Percentiles rank a stretch among this genome's conserved stretches.
Evolutionary conservation across 2,797 vertebrate species (phyloP).

Genomic region (Sebastes steindachneri): DNA sequence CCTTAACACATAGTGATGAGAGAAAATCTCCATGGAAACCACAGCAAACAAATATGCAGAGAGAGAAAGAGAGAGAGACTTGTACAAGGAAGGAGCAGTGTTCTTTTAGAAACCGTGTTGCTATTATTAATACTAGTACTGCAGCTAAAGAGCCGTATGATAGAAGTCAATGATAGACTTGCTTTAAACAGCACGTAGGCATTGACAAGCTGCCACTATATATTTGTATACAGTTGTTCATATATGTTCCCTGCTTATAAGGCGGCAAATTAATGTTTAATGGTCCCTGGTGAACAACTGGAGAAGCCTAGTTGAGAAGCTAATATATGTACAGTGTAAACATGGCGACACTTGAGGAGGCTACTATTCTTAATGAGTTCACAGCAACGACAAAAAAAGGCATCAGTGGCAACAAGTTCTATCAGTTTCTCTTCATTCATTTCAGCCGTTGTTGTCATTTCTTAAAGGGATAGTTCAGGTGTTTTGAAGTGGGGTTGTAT

Average conservation of each 20-base stretch:
- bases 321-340: background rate
- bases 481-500: no score
- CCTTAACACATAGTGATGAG: slow-evolving; percentile 29
- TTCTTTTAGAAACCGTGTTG: background rate
- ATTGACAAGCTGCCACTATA: background rate
- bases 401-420: background rate
- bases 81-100: background rate
- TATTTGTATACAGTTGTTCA: background rate
- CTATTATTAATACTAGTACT: background rate
- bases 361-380: background rate
- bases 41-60: slow-evolving; percentile 50
- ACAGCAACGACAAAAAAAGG: background rate
- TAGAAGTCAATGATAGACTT: background rate
- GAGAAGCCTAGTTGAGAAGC: background rate
- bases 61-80: background rate
- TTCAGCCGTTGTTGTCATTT: background rate
- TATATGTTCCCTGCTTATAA: background rate
- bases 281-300: background rate
- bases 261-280: background rate
- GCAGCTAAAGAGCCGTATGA: background rate
- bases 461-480: background rate
- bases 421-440: background rate
- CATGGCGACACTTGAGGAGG: background rate
- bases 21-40: slow-evolving; percentile 65
- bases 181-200: background rate